These are phyloP conservation scores for Caerostris extrusa DNA, from an alignment of 1,140 invertebrate species.

Conservation along the genomic window DNA sequence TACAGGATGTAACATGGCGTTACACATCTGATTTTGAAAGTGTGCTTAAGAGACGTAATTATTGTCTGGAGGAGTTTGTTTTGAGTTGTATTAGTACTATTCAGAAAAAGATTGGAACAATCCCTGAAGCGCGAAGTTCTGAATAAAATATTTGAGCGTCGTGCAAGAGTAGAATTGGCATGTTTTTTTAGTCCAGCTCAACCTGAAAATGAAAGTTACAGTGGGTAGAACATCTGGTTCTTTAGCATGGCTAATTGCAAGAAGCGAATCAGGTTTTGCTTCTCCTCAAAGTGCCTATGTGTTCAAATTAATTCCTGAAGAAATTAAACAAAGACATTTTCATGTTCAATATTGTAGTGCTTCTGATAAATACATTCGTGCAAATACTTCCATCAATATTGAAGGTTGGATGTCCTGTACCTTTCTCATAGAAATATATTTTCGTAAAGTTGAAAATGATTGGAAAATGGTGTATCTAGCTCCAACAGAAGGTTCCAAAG, in stretches of 20 bases:
- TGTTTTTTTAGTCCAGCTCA: slow-evolving; percentile 82
- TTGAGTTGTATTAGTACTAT: slow-evolving; percentile 79
- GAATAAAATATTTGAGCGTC: not conserved
- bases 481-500: slow-evolving; percentile 82
- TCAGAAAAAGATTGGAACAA: slow-evolving; percentile 1
- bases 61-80: slow-evolving; percentile 54
- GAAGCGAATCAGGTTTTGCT: slow-evolving; percentile 86
- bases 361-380: slow-evolving; percentile 83
- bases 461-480: slow-evolving; percentile 96
- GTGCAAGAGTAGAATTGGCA: slow-evolving; percentile 81
- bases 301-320: slow-evolving; percentile 77
- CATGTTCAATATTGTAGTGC: slow-evolving; percentile 84
- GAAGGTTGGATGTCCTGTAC: slow-evolving; percentile 86
- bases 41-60: slow-evolving; percentile 79
- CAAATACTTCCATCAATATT: slow-evolving; percentile 79
- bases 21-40: slow-evolving; percentile 88
- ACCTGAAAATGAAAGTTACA: slow-evolving; percentile 84
- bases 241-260: slow-evolving; percentile 88
- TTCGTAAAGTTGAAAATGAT: slow-evolving; percentile 93
- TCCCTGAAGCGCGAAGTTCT: not conserved
- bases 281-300: slow-evolving; percentile 39
- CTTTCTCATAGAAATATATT: slow-evolving; percentile 86
- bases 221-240: slow-evolving; percentile 91
- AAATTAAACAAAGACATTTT: slow-evolving; percentile 79
- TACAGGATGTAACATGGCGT: slow-evolving; percentile 98